Evolutionary conservation across 53 echinoderm and acorn worm genomes (phyloP), one percentile per base, ranked within the genome.

Genomic region (Astropecten irregularis): DNA sequence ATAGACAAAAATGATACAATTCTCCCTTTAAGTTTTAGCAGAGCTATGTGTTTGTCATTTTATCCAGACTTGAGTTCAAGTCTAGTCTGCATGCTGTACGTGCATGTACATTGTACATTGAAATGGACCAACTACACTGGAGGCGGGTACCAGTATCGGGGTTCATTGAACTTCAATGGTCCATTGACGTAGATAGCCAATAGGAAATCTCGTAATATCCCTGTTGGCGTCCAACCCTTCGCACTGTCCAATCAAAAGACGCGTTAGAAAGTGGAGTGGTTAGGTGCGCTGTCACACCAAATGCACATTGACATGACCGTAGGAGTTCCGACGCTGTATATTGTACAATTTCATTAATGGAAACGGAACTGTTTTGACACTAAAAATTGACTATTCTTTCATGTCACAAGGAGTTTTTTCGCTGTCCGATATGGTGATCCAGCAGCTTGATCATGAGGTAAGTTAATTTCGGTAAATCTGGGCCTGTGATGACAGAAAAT

Each of bases 371-470:
- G n/a, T 32, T 53, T 71, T 71, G 9, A 29, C 37, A 28, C 28
- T 3, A 31, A 79, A 90, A 47, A 69, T 79, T 77, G 84, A 71
- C 31, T 83, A 40, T 36, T 69, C 77, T 55, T 87, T 83, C 57
- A 77, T 86, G 71, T 54, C 88, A 84, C 74, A 86, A 60, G 84
- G 92, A 64, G 63, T 81, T 26, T 89, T 92, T 92, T 86, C 88
- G 71, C 77, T 90, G 82, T 66, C 89, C 47, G 88, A 91, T 71
- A 95, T 95, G 95, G 95, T 95, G 33, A 91, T 95, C 69, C 95
- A 95, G 69, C 95, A 95, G 79, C 86, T 95, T 52, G 93, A 90
- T 83, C 92, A 93, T 46, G 95, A 95, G 93, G 95, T 95, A 32
- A 87, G 79, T 40, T n/a, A n/a, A n/a, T n/a, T n/a, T n/a, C n/a